Percentiles rank a stretch among this genome's conserved stretches.
Conservation (phyloP, 1,140 invertebrate species). For the Chlorops oryzae region DNA sequence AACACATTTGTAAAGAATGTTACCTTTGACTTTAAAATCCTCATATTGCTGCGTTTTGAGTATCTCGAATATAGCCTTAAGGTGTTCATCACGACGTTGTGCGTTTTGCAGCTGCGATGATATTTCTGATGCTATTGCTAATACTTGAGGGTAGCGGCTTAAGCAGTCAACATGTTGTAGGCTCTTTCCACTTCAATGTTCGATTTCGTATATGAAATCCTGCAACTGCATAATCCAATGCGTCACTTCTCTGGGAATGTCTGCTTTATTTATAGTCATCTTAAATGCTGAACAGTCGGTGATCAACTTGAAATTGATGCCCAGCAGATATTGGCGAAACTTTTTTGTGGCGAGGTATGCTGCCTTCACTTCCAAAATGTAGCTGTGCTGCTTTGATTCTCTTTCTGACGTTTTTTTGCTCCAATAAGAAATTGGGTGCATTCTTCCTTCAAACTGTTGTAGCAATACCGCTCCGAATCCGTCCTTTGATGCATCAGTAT, state of each 20-base stretch:
- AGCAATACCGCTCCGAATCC: conserved; percentile 25
- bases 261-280: conserved; percentile 30
- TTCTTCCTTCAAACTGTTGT: conserved; percentile 15
- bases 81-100: conserved; percentile 4
- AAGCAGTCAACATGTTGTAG: conserved; percentile 44
- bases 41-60: not conserved
- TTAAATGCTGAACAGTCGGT: conserved; percentile 39
- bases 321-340: conserved; percentile 21
- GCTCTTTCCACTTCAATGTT: too few relatives aligned
- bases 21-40: conserved; percentile 3
- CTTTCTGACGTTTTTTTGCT: conserved; percentile 36
- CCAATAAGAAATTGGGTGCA: conserved; percentile 14
- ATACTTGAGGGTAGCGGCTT: conserved; percentile 35
- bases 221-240: conserved; percentile 34
- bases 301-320: conserved; percentile 10
- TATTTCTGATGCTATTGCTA: conserved; percentile 5
- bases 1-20: conserved; percentile 2
- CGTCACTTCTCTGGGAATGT: conserved; percentile 15
- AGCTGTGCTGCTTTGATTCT: conserved; percentile 44
- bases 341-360: conserved; percentile 21
- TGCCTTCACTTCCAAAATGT: conserved; percentile 27
- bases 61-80: conserved; percentile 1
- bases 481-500: conserved; percentile 6
- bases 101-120: not conserved
- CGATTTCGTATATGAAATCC: too few relatives aligned